A percentile compares a stretch with the other conserved stretches of the same genome.
Conservation (phyloP, 2,888 invertebrate species). For the Iphiclides podalirius region DNA sequence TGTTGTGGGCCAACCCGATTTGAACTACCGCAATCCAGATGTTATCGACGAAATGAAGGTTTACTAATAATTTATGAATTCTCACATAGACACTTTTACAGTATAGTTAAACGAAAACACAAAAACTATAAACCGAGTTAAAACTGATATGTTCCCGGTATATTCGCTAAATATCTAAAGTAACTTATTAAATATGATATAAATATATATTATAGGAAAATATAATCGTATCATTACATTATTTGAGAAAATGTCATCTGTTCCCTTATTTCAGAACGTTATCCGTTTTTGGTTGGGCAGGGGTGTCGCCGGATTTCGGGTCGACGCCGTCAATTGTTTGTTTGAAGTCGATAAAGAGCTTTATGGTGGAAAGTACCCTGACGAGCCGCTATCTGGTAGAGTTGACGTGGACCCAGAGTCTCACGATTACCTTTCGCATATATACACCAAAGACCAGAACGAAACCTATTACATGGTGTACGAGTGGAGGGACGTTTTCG, state of each 20-base stretch:
- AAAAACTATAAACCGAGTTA: too few relatives aligned
- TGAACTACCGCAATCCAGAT: slow-evolving; percentile 85
- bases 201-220: too few relatives aligned
- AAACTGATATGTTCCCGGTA: too few relatives aligned
- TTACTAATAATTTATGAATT: neutral
- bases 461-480: slow-evolving; percentile 83
- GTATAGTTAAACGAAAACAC: too few relatives aligned
- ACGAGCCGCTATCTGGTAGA: slow-evolving; percentile 78
- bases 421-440: slow-evolving; percentile 80
- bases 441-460: slow-evolving; percentile 81
- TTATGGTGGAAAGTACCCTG: slow-evolving; percentile 63
- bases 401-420: slow-evolving; percentile 63
- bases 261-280: slow-evolving; percentile 67
- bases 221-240: too few relatives aligned
- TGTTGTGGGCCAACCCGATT: slow-evolving; percentile 84
- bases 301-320: slow-evolving; percentile 92
- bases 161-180: too few relatives aligned
- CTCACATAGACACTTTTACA: too few relatives aligned
- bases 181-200: too few relatives aligned
- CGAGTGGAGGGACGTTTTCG: slow-evolving; percentile 82
- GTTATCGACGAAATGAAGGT: slow-evolving; percentile 82
- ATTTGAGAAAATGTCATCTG: too few relatives aligned
- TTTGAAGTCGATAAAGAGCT: slow-evolving; percentile 78
- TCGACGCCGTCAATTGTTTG: slow-evolving; percentile 86
- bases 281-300: slow-evolving; percentile 89